Conservation (phyloP, 2,888 invertebrate genomes). For the Cataglyphis cursor region DNA sequence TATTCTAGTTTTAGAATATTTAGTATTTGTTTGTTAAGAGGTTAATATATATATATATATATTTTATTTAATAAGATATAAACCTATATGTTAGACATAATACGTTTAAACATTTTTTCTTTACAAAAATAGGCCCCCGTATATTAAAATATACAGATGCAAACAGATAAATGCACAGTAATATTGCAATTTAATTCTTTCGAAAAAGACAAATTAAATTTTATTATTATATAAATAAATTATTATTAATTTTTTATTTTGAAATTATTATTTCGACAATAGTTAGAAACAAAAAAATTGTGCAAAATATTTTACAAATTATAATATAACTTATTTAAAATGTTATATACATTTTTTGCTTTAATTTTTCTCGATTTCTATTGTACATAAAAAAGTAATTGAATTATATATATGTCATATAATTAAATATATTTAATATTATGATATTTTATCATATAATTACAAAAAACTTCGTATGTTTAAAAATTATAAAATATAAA, state of each 20-base stretch:
- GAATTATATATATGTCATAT: background rate
- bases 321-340: background rate
- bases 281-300: background rate
- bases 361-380: background rate
- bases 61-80: slow-evolving; percentile 11
- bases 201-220: background rate
- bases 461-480: background rate
- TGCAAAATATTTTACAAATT: background rate
- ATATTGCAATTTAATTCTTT: background rate
- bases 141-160: background rate
- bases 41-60: slow-evolving; percentile 1
- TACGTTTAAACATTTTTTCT: slow-evolving; percentile 2
- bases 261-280: background rate
- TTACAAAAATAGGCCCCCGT: slow-evolving; percentile 14
- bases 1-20: background rate
- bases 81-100: background rate
- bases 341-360: background rate
- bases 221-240: background rate
- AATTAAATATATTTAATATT: background rate
- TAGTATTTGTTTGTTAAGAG: background rate
- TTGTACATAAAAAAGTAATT: background rate
- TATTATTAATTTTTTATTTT: background rate
- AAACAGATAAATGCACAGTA: background rate
- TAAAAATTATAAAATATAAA: background rate
- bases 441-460: background rate